Conservation (phyloP, 2,113 vertebrate species). For the Ardeotis arabs region DNA sequence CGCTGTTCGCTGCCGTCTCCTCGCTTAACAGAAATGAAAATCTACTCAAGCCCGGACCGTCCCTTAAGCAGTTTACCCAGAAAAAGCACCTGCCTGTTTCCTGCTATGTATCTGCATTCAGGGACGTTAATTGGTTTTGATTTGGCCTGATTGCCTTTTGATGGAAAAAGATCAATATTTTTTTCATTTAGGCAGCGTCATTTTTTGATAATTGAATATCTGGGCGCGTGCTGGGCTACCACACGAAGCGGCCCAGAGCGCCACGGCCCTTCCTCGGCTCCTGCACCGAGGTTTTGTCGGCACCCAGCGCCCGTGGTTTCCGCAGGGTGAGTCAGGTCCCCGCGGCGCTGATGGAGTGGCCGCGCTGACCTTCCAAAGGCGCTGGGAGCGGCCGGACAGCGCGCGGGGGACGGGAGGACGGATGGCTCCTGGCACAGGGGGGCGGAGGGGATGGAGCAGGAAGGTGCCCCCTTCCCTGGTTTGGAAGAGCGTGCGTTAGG, state of each 20-base stretch:
- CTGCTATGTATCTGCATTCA: background rate
- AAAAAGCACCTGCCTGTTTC: background rate
- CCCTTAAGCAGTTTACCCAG: background rate
- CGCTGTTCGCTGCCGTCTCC: background rate
- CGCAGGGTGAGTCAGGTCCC: accelerated
- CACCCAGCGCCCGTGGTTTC: background rate
- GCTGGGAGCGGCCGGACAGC: background rate
- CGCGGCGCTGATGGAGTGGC: background rate
- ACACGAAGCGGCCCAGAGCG: too few species aligned
- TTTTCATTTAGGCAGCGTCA: background rate
- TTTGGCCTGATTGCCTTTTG: background rate
- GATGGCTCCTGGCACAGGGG: background rate
- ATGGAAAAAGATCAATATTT: background rate
- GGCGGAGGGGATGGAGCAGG: background rate
- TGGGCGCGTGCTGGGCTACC: background rate
- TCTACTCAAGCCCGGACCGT: background rate
- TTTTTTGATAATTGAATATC: background rate
- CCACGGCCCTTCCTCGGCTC: background rate
- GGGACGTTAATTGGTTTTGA: background rate
- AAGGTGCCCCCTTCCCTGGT: background rate
- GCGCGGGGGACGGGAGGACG: accelerated
- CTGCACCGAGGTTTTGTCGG: accelerated
- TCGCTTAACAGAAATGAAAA: background rate
- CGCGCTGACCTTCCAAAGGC: too few species aligned
- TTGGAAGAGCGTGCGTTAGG: background rate